Base-by-base conservation (phyloP, 1,140 invertebrate species). In the Drosophila pseudoananassae region DNA sequence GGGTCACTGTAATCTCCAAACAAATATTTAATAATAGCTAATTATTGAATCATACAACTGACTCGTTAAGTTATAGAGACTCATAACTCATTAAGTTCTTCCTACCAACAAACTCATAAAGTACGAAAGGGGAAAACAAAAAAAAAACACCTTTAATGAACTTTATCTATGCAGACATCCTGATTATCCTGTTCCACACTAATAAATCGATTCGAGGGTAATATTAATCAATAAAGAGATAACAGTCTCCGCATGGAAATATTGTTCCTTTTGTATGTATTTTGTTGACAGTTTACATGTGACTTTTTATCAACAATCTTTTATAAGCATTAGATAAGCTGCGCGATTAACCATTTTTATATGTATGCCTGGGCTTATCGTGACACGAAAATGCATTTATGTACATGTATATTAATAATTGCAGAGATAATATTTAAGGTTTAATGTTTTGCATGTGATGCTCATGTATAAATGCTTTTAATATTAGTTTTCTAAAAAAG, bases 241-340 rank as follows among this genome's bases (percentile, higher is more conserved):
- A 50, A 23, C 25, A 17, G 14, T 23, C 25, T 66, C 7, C 23
- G 29, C 31, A 14, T 31, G 7, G 59, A 14, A 31, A 51, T 8
- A 25, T 27, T 4, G n/a, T 43, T 51, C 1, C 17, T 43, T 25
- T 25, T 4, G 25, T 51, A 64, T 66, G 58, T 66, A 64, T 63
- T 33, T 8, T 15, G 63, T 50, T 50, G 63, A 66, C 33, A 45
- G 33, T 51, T 64, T 64, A 64, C 33, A 51, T 66, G 58, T 29
- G 45, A 64, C 17, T 66, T 36, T 64, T 64, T 66, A 66, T 66
- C 63, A 65, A 46, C 46, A 64, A 15, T 51, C 63, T 61, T 66
- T 66, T 66, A 69, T 68, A 69, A 69, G 65, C 63, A 66, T 69
- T 49, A 69, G 65, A 69, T 69, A 69, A 69, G 63, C 65, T 38